Percentiles rank a stretch among this genome's conserved stretches.
phyloP scores from a whole-genome alignment of 1,140 invertebrate genomes.

The Penaeus japonicus region DNA sequence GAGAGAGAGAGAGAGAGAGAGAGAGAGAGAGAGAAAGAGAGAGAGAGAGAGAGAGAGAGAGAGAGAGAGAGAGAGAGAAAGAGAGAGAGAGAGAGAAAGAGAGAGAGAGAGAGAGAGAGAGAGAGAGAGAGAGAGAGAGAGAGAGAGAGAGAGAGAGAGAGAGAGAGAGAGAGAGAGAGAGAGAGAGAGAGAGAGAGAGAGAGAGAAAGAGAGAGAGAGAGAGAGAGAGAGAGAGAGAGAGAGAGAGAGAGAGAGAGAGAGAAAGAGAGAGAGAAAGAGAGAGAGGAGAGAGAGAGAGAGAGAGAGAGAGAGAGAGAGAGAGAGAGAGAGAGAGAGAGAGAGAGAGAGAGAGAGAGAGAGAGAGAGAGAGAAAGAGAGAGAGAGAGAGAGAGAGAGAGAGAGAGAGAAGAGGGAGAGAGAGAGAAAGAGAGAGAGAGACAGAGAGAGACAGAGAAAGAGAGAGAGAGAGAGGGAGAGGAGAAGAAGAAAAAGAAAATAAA shows the following conservation, averaged over 20 bases:
- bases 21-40: background rate
- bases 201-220: background rate
- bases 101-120: background rate
- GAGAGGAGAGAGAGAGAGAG: background rate
- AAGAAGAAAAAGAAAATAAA: background rate
- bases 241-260: background rate
- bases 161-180: background rate
- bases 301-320: background rate
- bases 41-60: background rate
- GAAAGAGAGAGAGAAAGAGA: background rate
- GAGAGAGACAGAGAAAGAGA: background rate
- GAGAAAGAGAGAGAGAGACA: background rate
- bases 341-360: background rate
- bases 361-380: background rate
- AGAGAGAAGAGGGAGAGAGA: background rate
- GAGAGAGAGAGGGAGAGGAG: background rate
- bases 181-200: background rate
- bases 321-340: background rate
- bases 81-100: background rate
- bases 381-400: background rate
- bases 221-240: background rate
- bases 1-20: background rate
- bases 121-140: background rate
- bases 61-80: background rate
- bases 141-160: background rate